phyloP scores from a whole-genome alignment of 2,113 vertebrate genomes.

The Ochotona princeps region DNA sequence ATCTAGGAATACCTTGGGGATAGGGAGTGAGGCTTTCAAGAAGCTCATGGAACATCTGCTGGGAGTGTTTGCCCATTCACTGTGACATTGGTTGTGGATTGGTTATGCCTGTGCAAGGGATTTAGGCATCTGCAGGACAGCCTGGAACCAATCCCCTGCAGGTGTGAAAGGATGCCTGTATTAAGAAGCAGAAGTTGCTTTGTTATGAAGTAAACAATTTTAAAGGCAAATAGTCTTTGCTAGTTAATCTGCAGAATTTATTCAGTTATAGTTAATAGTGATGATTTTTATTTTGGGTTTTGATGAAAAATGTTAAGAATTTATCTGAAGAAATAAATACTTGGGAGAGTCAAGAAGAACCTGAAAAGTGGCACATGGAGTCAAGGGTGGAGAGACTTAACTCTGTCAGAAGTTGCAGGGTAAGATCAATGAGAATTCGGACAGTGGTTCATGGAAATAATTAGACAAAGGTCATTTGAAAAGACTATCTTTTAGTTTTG shows the following conservation, averaged over 20 bases:
- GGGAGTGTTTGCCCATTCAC: no score
- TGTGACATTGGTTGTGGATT: no score
- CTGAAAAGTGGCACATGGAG: neutral
- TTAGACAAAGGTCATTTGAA: neutral
- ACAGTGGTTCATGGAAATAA: neutral
- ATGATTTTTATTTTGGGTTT: slow-evolving; percentile 23
- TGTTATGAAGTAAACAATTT: neutral
- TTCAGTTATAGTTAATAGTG: neutral
- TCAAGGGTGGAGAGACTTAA: neutral
- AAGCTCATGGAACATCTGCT: no score
- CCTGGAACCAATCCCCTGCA: no score
- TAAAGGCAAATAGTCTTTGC: neutral
- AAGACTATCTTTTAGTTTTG: neutral
- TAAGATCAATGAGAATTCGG: neutral
- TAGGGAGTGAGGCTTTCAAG: no score
- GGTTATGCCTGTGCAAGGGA: no score
- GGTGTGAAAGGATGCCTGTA: neutral
- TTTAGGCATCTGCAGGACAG: no score
- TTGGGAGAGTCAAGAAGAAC: neutral
- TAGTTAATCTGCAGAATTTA: neutral
- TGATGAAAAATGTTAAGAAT: neutral
- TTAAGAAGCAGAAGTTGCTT: neutral
- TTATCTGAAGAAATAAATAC: neutral
- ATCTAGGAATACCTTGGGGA: no score
- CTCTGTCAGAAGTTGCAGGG: neutral